Evolutionary conservation across 2,113 vertebrate species (phyloP), one percentile per base, ranked within the genome.

Genomic region (Elanoides forficatus): DNA sequence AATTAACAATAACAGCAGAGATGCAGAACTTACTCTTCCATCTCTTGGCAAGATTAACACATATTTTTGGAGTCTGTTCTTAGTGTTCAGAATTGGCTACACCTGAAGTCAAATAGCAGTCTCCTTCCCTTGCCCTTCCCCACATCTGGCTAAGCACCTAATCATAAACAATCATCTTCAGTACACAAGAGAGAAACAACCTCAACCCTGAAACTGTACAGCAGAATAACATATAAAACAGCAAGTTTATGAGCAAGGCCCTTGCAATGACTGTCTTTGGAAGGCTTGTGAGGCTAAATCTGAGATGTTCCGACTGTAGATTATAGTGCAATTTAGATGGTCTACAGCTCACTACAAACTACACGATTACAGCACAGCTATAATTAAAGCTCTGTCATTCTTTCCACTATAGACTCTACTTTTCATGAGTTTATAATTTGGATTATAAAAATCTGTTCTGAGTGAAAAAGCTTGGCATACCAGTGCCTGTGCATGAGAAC

Each of bases 401-500:
- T 86, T 96, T 95, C 82, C 42, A 95, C 66, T 95, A 91, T 81
- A 97, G 96, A 93, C 66, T 75, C 82, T 47, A 67, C 86, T 94
- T 94, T 92, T 87, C 74, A 38, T 78, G 40, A 60, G 73, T 79
- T 73, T 93, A 84, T 97, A 86, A 95, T 94, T n/a, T 96, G 81
- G 43, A 74, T 86, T 50, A 34, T 92, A 96, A 97, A 93, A 96
- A 90, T 81, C 81, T 48, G 91, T 63, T 94, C 63, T 62, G 59
- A 92, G 67, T 67, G 82, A 74, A 95, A 76, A 95, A 94, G 52
- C 47, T n/a, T 88, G 90, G 85, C 79, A 80, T 32, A 80, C 9
- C 32, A 58, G 45, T 62, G 48, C 29, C 63, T 52, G 10, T 34
- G 63, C 72, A 55, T 52, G 55, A 53, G 75, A 80, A 93, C 18